phyloP scores from a whole-genome alignment of 2,113 vertebrate genomes.

The Phocoena sinus region DNA sequence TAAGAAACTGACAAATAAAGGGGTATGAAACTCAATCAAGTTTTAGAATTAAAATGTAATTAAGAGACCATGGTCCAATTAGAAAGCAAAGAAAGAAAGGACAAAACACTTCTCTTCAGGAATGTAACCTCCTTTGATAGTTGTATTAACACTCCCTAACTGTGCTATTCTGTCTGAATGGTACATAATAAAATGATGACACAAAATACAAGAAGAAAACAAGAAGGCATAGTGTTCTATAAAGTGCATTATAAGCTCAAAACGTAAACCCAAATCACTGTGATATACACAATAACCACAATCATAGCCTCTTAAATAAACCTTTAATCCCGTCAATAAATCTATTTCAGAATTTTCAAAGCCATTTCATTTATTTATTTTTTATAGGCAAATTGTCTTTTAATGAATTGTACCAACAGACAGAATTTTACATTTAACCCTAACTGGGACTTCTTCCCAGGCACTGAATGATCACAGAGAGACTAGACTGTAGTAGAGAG shows the following conservation, averaged over 20 bases:
- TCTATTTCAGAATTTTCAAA: not conserved
- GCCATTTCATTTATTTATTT: not conserved
- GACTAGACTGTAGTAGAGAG: not conserved
- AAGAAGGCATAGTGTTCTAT: not conserved
- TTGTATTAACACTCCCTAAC: not conserved
- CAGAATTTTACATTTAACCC: constrained; percentile 42
- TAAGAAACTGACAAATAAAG: not conserved
- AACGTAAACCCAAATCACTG: not conserved
- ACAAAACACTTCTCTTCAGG: not conserved
- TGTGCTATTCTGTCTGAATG: not conserved
- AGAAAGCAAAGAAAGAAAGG: not conserved
- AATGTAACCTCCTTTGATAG: not conserved
- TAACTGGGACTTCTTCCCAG: not conserved
- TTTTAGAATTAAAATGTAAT: not conserved
- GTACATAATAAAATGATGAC: not conserved
- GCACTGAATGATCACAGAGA: not conserved
- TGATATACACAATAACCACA: not conserved
- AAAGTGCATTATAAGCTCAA: not conserved
- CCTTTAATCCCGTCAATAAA: not conserved
- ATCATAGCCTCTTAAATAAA: not conserved
- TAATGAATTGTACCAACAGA: constrained; percentile 72
- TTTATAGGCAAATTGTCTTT: constrained; percentile 72
- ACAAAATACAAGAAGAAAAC: not conserved
- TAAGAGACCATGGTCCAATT: not conserved
- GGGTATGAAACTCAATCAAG: not conserved